Base-by-base conservation (phyloP, 2,888 invertebrate genomes). In the Amaurobius ferox region DNA sequence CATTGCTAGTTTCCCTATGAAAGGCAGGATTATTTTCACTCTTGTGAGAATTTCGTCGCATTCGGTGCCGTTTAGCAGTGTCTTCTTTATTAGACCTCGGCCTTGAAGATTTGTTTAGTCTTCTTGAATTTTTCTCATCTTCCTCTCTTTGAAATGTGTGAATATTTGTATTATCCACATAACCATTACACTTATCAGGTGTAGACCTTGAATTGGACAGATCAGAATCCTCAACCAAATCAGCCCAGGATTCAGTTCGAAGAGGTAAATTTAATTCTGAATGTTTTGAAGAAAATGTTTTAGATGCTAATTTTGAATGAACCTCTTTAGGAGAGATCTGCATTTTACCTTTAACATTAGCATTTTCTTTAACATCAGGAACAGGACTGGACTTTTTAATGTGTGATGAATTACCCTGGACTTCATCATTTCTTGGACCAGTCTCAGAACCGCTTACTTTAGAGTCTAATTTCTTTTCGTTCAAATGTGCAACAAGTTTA, bases 401-500 rank as follows among this genome's bases (percentile, higher is more conserved):
- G n/a, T n/a, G n/a, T n/a, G n/a, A n/a, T n/a, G n/a, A n/a, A n/a
- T n/a, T n/a, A n/a, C n/a, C n/a, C n/a, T n/a, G n/a, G n/a, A n/a
- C n/a, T n/a, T n/a, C n/a, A n/a, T n/a, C 16, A 61, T 61, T 26
- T 61, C 16, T 61, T 61, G 16, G 26, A 61, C 26, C 26, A 61
- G 16, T 6, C 26, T 11, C 23, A 7, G 5, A 26, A 1, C 26
- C 61, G 26, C 61, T 72, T n/a, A n/a, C n/a, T 48, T 48, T n/a
- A 30, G 32, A 61, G 32, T 29, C 32, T 2, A 9, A 7, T 26
- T 48, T 62, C 61, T 64, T 71, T 19, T 71, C 40, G 44, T n/a
- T 48, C 1, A 29, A 44, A 11, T 70, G 35, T 26, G 81, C 73
- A 48, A 39, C 73, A 32, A 83, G 66, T 66, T 74, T 74, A 32